Conservation (phyloP, 2,113 vertebrate species). For the Miniopterus natalensis region DNA sequence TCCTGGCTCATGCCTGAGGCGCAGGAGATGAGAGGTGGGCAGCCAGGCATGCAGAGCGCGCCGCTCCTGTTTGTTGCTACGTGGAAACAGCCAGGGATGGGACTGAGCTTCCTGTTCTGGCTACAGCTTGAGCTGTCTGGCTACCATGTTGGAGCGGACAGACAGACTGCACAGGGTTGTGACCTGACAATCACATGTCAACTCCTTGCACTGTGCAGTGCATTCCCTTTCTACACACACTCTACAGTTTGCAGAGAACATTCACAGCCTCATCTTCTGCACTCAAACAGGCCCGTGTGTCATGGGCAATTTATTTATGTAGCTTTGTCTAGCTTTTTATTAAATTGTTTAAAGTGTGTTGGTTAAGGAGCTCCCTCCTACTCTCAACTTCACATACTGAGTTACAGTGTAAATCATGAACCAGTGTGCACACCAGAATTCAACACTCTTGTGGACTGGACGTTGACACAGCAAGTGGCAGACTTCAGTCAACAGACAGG, state of each 20-base stretch:
- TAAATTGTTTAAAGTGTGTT: background rate
- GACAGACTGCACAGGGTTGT: too few relatives aligned
- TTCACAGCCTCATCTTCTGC: background rate
- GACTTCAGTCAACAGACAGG: background rate
- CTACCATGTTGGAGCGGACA: background rate
- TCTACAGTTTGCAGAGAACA: background rate
- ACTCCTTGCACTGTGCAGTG: rapidly evolving
- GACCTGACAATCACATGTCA: background rate
- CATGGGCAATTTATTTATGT: background rate
- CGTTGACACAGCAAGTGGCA: rapidly evolving
- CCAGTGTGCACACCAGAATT: rapidly evolving
- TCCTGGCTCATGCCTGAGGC: background rate
- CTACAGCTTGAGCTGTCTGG: background rate
- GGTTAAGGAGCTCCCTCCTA: background rate
- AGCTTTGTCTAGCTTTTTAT: background rate
- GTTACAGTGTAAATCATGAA: background rate
- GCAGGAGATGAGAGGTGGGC: background rate
- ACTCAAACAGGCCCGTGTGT: too few relatives aligned
- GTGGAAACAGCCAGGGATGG: background rate
- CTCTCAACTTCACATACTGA: background rate
- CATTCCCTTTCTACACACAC: background rate
- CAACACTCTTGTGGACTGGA: background rate
- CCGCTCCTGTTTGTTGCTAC: background rate
- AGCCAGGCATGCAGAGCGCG: rapidly evolving
- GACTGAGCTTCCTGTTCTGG: background rate